Conservation (phyloP, 2,797 vertebrate species). For the Pachyuromys duprasi region DNA sequence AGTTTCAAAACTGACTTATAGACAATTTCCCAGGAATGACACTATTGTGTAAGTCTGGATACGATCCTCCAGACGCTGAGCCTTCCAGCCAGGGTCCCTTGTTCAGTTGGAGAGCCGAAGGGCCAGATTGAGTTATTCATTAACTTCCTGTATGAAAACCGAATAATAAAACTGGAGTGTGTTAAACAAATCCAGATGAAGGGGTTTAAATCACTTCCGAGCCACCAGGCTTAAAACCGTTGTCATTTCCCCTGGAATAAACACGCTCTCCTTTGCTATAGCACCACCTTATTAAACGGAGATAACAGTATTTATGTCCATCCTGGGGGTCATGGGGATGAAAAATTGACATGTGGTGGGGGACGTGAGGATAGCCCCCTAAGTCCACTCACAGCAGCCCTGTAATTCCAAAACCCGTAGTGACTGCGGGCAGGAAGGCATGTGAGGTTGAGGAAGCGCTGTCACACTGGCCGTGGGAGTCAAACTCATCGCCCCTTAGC, state of each 20-base stretch:
- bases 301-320: slow-evolving; percentile 71
- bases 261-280: not conserved
- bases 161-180: slow-evolving; percentile 77
- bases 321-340: not conserved
- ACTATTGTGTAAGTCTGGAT: not conserved
- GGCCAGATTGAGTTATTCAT: slow-evolving; percentile 77
- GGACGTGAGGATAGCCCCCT: not conserved
- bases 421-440: not conserved
- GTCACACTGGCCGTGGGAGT: slow-evolving; percentile 30
- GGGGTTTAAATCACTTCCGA: slow-evolving; percentile 72
- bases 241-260: slow-evolving; percentile 69
- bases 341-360: not conserved
- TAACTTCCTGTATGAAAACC: slow-evolving; percentile 75
- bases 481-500: slow-evolving; percentile 35
- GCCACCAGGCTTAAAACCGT: slow-evolving; percentile 48
- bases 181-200: slow-evolving; percentile 76
- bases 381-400: not conserved
- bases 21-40: slow-evolving; percentile 9
- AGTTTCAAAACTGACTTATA: not conserved
- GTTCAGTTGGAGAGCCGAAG: not conserved
- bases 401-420: not conserved
- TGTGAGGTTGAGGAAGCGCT: not conserved
- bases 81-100: slow-evolving; percentile 55
- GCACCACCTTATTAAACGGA: not conserved
- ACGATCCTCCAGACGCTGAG: not conserved